Evolutionary conservation across 2,888 invertebrate species (phyloP).

Genomic region (Nymphalis c-album): DNA sequence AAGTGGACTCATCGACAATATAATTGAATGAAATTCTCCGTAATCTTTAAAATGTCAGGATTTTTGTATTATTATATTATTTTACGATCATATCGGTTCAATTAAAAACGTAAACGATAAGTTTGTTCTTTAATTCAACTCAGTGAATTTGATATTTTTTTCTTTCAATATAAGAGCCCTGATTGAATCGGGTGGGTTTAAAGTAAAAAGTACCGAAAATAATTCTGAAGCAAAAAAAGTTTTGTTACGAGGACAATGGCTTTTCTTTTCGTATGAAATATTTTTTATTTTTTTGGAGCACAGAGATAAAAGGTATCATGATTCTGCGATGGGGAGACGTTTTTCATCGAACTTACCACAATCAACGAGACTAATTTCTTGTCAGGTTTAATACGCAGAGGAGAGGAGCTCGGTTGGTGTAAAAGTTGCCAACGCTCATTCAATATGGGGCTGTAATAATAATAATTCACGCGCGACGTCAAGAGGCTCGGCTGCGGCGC

Average conservation of each 20-base stretch:
- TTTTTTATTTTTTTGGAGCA: constrained; percentile 13
- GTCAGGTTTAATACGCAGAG: background rate
- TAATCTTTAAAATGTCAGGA: too few species aligned
- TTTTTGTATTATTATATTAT: too few species aligned
- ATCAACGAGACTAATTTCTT: constrained; percentile 6
- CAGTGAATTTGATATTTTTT: too few species aligned
- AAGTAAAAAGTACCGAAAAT: constrained; percentile 1
- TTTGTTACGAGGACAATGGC: constrained; percentile 22
- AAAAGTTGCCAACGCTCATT: constrained; percentile 57
- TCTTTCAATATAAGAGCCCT: background rate
- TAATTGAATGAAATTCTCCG: too few species aligned
- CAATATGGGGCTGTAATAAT: constrained; percentile 57
- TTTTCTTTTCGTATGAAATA: constrained; percentile 7
- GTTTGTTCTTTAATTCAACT: too few species aligned
- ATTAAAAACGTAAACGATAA: too few species aligned
- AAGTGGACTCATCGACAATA: too few species aligned
- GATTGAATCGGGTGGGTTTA: constrained; percentile 15
- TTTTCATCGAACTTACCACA: constrained; percentile 27
- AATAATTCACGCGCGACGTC: constrained; percentile 56
- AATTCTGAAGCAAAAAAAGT: constrained; percentile 4
- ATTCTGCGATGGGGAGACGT: constrained; percentile 10
- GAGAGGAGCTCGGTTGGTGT: background rate
- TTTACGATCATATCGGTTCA: too few species aligned
- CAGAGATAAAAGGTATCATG: constrained; percentile 16
- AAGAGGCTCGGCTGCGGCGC: constrained; percentile 65